Evolutionary conservation across 37 sponge, comb jelly and placozoan species (phyloP), one percentile per base, ranked within the genome.

Genomic region (Theonella swinhoei): DNA sequence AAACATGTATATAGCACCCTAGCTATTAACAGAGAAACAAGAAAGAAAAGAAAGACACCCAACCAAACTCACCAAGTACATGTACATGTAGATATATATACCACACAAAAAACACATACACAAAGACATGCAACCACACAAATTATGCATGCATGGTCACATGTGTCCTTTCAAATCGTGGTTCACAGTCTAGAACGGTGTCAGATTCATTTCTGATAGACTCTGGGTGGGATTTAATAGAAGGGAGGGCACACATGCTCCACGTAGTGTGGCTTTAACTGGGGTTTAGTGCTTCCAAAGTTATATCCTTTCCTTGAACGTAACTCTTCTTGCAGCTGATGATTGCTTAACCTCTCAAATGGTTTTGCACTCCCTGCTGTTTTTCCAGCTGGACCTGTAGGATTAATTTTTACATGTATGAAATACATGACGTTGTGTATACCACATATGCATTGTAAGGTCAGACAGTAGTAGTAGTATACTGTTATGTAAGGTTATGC

Each of bases 161-260:
- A 23, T 39, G 9, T 17, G 8, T 9, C 39, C 8, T 70, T 39
- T 35, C 31, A 5, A 35, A 37, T 70, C 17, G 7, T 64, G 62
- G 7, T 61, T 37, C 39, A 77, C 61, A 63, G 62, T 33, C 22
- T 28, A 22, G 41, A 63, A 62, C n/a, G 8, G 4, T 32, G 61
- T 37, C 22, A 77, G 39, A 34, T 77, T 31, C 0, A 77, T 8
- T 36, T 22, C 2, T 34, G 29, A 4, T 17, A 77, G 64, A 25
- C 40, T 31, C 39, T 77, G 37, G 39, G 36, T 62, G 0, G 78
- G 78, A 35, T 77, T 37, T 9, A 32, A 35, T 22, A 77, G 40
- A 17, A 77, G 64, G 23, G 39, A 36, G 22, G 78, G 78, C n/a
- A 77, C 78, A 20, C 78, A 39, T 36, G 36, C 39, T 8, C 72